Evolutionary conservation across 2,113 vertebrate genomes (phyloP), one percentile per base, ranked within the genome.

Genomic region (Ochotona curzoniae): DNA sequence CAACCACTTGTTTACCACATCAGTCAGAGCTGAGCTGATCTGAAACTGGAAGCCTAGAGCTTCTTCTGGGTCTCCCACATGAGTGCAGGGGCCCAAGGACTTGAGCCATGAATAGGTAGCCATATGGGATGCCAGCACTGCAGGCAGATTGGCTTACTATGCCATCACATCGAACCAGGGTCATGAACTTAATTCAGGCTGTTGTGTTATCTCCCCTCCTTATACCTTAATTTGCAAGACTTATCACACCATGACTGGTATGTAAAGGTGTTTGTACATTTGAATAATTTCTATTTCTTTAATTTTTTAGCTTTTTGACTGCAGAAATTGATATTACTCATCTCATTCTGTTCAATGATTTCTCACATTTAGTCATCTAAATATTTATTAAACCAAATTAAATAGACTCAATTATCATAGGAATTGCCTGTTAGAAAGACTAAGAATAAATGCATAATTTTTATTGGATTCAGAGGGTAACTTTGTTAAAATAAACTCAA

Each of bases 341-440:
- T 82, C 38, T 93, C 25, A 35, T 84, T 89, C 38, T 49, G 12
- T 5, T 86, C 74, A 78, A 12, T 89, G 14, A 35, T 89, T 92
- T 67, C 26, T 89, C 20, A 79, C n/a, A 81, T 80, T 74, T 26
- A 87, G 7, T 87, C 64, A 70, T 88, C 61, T 70, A 93, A 96
- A 87, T 96, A 95, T 84, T 91, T 92, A 89, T 89, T 93, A 94
- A 95, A 78, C 25, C 23, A 89, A 93, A 91, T 95, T 87, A 94
- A 94, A 70, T 61, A 93, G 54, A 8, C 9, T 67, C 69, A 91
- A 11, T 87, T 96, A 84, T 63, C 38, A 73, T 57, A 82, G 49
- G 26, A 96, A 84, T 93, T 64, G 26, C 70, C 64, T 32, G 26
- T 44, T 9, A 10, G 79, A 93, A 51, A 87, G 32, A 83, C 67